A percentile compares a stretch with the other conserved stretches of the same genome.
These are phyloP conservation scores for Acrobasis suavella DNA, from an alignment of 2,888 invertebrate genomes.

Conservation along the genomic window DNA sequence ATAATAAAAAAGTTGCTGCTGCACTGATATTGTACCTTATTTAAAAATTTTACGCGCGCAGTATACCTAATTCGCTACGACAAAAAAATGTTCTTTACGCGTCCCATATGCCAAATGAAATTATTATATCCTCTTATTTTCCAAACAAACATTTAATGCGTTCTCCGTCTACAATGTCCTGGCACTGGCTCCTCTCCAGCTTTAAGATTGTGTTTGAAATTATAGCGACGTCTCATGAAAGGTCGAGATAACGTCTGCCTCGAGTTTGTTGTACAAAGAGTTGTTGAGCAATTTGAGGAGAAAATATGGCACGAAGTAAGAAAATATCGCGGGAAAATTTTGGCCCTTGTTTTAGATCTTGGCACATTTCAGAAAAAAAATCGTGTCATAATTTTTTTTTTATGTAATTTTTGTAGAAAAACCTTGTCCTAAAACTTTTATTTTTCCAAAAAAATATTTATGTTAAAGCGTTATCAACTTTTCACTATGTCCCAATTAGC, in stretches of 20 bases:
- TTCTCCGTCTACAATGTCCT: conserved; percentile 48
- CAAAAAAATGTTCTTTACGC: conserved; percentile 19
- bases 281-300: conserved; percentile 7
- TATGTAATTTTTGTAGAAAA: too few species aligned
- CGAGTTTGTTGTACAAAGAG: conserved; percentile 12
- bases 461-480: too few species aligned
- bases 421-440: too few species aligned
- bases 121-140: conserved; percentile 20
- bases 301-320: background rate
- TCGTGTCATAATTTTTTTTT: too few species aligned
- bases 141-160: conserved; percentile 29
- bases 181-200: conserved; percentile 68
- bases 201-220: conserved; percentile 70
- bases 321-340: background rate
- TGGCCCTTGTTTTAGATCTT: too few species aligned
- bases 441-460: too few species aligned
- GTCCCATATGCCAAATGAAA: conserved; percentile 17
- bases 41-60: conserved; percentile 8
- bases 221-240: conserved; percentile 60
- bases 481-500: too few species aligned
- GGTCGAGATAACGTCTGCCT: conserved; percentile 40
- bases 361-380: too few species aligned
- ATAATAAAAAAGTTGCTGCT: too few species aligned
- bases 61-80: background rate
- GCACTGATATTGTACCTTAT: too few species aligned